Conservation (phyloP, 2,888 invertebrate species). For the Lepidochitona cinerea region DNA sequence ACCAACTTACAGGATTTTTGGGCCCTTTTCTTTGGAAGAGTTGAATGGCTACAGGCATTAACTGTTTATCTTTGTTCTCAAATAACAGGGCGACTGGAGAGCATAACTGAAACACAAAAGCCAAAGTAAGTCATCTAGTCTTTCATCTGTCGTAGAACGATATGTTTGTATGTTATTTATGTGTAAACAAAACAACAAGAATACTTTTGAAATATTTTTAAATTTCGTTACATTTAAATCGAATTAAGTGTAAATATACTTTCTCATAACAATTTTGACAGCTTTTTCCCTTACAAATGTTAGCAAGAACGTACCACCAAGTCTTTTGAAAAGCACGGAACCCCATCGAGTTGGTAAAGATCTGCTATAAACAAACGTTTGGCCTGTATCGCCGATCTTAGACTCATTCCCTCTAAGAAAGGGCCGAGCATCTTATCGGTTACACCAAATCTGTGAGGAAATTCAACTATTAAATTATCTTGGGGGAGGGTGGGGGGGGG, state of each 20-base stretch:
- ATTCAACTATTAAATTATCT: too few relatives aligned
- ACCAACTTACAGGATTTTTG: slow-evolving; percentile 70
- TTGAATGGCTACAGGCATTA: slow-evolving; percentile 72
- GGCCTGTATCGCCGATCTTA: slow-evolving; percentile 60
- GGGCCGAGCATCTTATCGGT: slow-evolving; percentile 61
- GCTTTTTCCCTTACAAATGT: too few relatives aligned
- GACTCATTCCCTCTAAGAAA: slow-evolving; percentile 60
- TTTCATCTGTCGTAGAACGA: too few relatives aligned
- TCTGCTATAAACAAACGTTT: slow-evolving; percentile 71
- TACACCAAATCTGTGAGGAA: slow-evolving; percentile 69
- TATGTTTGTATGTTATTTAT: too few relatives aligned
- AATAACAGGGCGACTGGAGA: slow-evolving; percentile 71
- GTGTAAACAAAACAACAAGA: too few relatives aligned
- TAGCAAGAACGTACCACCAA: background rate
- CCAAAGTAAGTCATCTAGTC: too few relatives aligned
- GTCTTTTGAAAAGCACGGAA: background rate
- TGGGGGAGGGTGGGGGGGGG: too few relatives aligned
- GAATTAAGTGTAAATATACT: too few relatives aligned
- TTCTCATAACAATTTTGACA: too few relatives aligned
- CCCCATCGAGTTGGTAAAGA: slow-evolving; percentile 57
- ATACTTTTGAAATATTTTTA: too few relatives aligned
- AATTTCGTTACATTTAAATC: too few relatives aligned
- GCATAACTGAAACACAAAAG: slow-evolving; percentile 57
- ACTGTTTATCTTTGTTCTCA: slow-evolving; percentile 63
- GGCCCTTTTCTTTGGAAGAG: slow-evolving; percentile 69